Evolutionary conservation across 2,113 vertebrate genomes (phyloP).

Genomic region (Microcebus murinus): DNA sequence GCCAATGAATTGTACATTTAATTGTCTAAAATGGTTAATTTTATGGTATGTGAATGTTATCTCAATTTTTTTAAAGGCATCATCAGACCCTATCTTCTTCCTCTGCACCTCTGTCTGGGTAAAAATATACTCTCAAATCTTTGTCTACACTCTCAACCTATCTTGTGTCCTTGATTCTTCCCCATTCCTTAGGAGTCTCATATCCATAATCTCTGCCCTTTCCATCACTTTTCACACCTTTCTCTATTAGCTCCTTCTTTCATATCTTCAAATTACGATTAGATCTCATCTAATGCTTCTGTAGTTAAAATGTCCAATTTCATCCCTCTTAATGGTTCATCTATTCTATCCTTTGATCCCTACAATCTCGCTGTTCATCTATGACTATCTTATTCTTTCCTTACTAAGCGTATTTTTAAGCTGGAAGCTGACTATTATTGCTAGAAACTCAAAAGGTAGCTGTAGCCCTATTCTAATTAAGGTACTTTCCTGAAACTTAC

Average conservation of each 20-base stretch:
- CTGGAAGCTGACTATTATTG: neutral
- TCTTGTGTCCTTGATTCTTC: neutral
- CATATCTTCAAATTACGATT: neutral
- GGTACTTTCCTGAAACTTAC: neutral
- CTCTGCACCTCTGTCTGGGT: neutral
- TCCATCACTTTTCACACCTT: neutral
- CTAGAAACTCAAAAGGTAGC: neutral
- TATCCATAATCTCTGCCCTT: neutral
- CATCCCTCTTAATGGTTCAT: neutral
- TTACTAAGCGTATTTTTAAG: neutral
- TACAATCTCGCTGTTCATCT: neutral
- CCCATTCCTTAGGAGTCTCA: neutral
- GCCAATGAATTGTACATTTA: neutral
- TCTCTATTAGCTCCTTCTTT: neutral
- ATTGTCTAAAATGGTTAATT: neutral
- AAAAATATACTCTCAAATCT: neutral
- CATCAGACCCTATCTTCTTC: neutral
- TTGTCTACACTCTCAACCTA: neutral
- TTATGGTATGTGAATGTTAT: neutral
- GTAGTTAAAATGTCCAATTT: neutral
- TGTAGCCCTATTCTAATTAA: neutral
- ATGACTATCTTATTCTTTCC: neutral
- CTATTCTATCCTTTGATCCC: neutral
- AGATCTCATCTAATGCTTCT: neutral
- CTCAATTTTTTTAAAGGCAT: neutral